Evolutionary conservation across 1,140 invertebrate genomes (phyloP).

Genomic region (Nasonia vitripennis): DNA sequence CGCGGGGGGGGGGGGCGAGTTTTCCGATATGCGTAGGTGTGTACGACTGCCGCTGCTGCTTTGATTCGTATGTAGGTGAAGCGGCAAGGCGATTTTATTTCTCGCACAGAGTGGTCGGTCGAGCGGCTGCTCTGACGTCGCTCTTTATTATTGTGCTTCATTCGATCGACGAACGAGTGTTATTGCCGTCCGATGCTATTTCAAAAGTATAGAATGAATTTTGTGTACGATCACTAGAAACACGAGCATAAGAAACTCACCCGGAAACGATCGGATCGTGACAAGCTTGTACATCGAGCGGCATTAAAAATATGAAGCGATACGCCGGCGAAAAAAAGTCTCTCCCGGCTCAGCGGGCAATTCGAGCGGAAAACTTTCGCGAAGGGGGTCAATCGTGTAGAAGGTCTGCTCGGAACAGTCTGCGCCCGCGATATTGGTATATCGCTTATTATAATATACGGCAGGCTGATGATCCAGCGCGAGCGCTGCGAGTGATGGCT

Average conservation of each 20-base stretch:
- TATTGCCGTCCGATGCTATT: too few species aligned
- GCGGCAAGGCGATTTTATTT: too few species aligned
- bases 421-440: not conserved
- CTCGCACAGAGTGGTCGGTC: too few species aligned
- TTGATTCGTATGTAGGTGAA: not conserved
- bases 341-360: not conserved
- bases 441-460: too few species aligned
- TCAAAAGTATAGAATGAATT: too few species aligned
- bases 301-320: not conserved
- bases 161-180: not conserved
- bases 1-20: not conserved
- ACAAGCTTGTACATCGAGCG: not conserved
- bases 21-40: constrained; percentile 1
- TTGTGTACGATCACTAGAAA: too few species aligned
- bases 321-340: not conserved
- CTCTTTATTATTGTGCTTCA: too few species aligned
- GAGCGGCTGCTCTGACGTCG: too few species aligned
- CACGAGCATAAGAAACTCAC: too few species aligned
- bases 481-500: constrained; percentile 6
- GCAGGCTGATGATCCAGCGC: too few species aligned
- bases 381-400: not conserved
- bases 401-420: constrained; percentile 1
- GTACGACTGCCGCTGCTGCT: not conserved
- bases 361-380: constrained; percentile 2
- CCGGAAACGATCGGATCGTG: not conserved